Evolutionary conservation across 2,888 invertebrate genomes (phyloP), one percentile per base, ranked within the genome.

Genomic region (Biston betularia): DNA sequence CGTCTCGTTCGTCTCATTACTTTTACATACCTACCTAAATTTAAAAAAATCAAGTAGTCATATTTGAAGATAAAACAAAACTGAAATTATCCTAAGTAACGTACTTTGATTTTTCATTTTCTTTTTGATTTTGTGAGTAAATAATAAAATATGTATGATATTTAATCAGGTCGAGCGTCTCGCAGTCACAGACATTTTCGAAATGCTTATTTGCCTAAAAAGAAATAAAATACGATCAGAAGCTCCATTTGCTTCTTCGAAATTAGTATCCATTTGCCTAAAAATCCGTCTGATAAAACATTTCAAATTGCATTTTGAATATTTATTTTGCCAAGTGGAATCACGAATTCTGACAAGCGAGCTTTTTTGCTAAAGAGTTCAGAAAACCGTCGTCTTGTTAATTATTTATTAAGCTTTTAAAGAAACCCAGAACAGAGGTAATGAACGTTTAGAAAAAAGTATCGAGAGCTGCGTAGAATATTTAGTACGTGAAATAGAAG

Each of bases 361-460:
- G 49, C 53, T 56, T 80, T 79, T 79, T 75, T 24, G 74, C 73
- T 75, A 79, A 83, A 80, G 84, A 84, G 80, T 84, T 86, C 77
- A 75, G 67, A 77, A 82, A 84, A 85, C 83, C 75, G 72, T 79
- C 74, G 75, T 77, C 78, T 79, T 85, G 86, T 90, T 88, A 89
- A 87, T 88, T 78, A 89, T 90, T 87, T 87, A 90, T 84, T 79
- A 87, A 78, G 86, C 88, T 88, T 84, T 89, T 85, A 85, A 84
- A 84, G 82, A 78, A 83, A 76, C 77, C 75, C 72, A 75, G 79
- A 73, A 81, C 78, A 75, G 70, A 68, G 67, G 79, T 86, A 88
- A 85, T 78, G 80, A 86, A 76, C 67, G 72, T 78, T 82, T 79
- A 79, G 75, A 77, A 84, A 84, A 78, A 71, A 71, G 68, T 24